These are phyloP conservation scores for Carposina sasakii DNA, from an alignment of 1,140 invertebrate species.

Conservation along the genomic window DNA sequence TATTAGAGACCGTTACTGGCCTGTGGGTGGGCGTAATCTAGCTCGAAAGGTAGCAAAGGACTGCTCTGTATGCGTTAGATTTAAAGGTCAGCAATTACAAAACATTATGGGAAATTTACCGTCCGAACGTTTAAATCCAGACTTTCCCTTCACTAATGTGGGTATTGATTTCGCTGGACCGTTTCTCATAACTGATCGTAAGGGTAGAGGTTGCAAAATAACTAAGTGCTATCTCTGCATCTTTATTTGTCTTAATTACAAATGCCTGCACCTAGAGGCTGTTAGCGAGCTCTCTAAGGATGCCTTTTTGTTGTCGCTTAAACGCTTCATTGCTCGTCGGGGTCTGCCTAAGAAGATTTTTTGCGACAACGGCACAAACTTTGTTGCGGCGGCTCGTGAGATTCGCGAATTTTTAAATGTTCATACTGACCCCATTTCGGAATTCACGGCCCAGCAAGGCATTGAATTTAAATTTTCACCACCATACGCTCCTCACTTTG, in stretches of 20 bases:
- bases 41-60: background rate
- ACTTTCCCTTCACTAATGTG: constrained; percentile 25
- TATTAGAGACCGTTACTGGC: background rate
- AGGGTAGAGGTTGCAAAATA: constrained; percentile 8
- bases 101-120: constrained; percentile 45
- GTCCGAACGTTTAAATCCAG: constrained; percentile 20
- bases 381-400: constrained; percentile 9
- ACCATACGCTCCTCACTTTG: constrained; percentile 46
- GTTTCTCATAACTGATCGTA: constrained; percentile 20
- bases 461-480: constrained; percentile 59
- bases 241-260: background rate
- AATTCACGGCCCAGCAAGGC: constrained; percentile 8
- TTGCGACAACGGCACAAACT: constrained; percentile 19
- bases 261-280: background rate
- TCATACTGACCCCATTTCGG: background rate
- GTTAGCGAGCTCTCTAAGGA: background rate
- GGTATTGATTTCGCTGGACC: constrained; percentile 46
- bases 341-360: constrained; percentile 13
- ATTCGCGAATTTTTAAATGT: background rate
- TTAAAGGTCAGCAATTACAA: background rate
- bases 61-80: background rate
- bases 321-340: constrained; percentile 14
- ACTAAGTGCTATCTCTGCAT: background rate
- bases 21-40: background rate
- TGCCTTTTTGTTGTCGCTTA: background rate